Conservation (phyloP, 2,797 vertebrate genomes). For the Fringilla coelebs region DNA sequence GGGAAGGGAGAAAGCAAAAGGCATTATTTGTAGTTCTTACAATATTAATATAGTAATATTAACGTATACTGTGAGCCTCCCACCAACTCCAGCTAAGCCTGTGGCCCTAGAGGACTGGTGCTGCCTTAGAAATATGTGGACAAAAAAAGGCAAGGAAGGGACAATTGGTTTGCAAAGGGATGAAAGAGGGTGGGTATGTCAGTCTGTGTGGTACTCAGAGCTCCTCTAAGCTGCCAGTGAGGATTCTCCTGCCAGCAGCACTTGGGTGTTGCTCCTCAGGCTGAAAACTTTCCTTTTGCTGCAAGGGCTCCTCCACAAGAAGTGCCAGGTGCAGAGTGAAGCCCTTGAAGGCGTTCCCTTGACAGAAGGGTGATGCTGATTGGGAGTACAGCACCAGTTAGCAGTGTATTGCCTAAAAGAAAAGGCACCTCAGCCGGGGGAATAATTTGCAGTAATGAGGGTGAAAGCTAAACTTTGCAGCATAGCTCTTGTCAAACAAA, state of each 20-base stretch:
- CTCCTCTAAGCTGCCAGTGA: neutral
- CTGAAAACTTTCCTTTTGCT: neutral
- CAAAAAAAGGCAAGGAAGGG: neutral
- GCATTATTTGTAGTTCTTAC: neutral
- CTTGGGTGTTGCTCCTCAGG: neutral
- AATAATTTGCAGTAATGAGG: conserved; percentile 40
- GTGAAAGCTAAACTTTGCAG: conserved; percentile 4
- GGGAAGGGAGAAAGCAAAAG: neutral
- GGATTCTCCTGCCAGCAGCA: neutral
- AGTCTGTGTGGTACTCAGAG: neutral
- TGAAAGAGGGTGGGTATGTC: neutral
- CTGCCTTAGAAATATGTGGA: neutral
- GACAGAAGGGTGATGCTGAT: conserved; percentile 17
- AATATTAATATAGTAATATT: neutral
- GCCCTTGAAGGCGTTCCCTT: conserved; percentile 29
- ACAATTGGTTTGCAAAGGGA: neutral
- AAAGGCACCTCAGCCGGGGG: neutral
- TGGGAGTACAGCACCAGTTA: conserved; percentile 25
- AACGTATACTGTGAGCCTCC: neutral
- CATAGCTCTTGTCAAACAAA: neutral
- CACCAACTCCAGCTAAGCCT: neutral
- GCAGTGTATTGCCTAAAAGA: conserved; percentile 4
- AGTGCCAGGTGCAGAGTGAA: conserved; percentile 46
- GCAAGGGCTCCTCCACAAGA: neutral
- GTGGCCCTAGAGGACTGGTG: neutral